Percentiles rank a stretch among this genome's conserved stretches.
Conservation (phyloP, 2,888 invertebrate genomes). For the Helicoverpa assulta region DNA sequence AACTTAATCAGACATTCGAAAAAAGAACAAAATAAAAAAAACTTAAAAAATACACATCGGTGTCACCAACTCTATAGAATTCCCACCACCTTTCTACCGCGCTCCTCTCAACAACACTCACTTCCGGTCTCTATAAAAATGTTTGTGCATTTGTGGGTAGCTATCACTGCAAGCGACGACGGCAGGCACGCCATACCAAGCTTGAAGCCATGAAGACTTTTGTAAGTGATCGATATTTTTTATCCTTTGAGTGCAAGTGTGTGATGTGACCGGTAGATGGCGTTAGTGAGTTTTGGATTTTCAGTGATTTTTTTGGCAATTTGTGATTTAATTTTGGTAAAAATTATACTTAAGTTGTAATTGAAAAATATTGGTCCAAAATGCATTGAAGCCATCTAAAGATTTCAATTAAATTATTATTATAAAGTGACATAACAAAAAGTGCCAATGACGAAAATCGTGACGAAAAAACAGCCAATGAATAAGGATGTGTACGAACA, state of each 20-base stretch:
- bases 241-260: conserved; percentile 48
- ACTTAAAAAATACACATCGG: conserved; percentile 32
- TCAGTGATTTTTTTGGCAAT: conserved; percentile 5
- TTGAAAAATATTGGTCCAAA: background rate
- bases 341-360: background rate
- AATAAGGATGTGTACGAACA: conserved; percentile 21
- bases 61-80: conserved; percentile 71
- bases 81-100: conserved; percentile 81
- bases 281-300: conserved; percentile 43
- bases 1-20: background rate
- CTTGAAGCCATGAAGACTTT: conserved; percentile 85
- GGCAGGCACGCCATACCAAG: conserved; percentile 74
- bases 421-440: background rate
- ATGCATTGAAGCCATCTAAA: conserved; percentile 18
- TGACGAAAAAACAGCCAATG: conserved; percentile 10
- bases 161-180: conserved; percentile 79
- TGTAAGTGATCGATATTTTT: conserved; percentile 76
- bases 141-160: conserved; percentile 78
- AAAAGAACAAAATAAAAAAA: conserved; percentile 5
- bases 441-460: conserved; percentile 11
- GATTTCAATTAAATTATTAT: background rate
- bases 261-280: conserved; percentile 51
- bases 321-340: conserved; percentile 1
- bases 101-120: conserved; percentile 77
- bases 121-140: conserved; percentile 88